A percentile compares a stretch with the other conserved stretches of the same genome.
Conservation (phyloP, 2,113 vertebrate species). For the Cairina moschata region DNA sequence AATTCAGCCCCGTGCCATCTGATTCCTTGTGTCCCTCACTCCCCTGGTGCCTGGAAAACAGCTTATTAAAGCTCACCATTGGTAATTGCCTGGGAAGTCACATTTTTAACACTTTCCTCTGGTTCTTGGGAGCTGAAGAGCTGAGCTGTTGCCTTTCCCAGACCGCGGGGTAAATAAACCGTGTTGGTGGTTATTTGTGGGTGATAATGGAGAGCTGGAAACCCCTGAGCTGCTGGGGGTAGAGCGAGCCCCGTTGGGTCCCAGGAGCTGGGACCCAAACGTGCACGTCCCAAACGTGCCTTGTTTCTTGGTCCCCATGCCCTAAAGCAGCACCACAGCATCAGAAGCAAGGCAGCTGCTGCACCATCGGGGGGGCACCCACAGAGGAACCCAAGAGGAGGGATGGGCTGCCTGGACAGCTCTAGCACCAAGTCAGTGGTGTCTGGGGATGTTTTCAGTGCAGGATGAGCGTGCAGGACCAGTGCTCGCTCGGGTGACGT, state of each 20-base stretch:
- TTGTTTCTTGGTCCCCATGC: neutral
- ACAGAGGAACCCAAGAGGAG: neutral
- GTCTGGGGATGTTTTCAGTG: neutral
- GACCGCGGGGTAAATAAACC: neutral
- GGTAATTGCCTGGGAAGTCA: conserved; percentile 4
- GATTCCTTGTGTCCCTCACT: neutral
- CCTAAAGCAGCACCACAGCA: neutral
- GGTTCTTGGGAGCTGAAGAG: neutral
- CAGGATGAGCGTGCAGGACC: neutral
- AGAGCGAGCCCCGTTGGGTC: neutral
- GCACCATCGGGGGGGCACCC: neutral
- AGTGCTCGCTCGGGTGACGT: neutral
- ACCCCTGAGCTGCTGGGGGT: neutral
- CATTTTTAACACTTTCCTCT: neutral
- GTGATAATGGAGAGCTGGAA: neutral
- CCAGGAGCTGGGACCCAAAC: no score
- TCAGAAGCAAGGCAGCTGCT: neutral
- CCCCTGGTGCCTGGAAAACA: neutral
- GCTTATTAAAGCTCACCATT: conserved; percentile 21
- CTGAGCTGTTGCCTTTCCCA: neutral
- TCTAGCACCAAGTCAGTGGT: neutral
- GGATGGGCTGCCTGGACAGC: neutral
- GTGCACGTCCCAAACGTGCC: neutral
- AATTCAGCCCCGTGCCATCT: neutral
- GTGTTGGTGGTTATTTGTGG: neutral